Conservation (phyloP, 2,113 vertebrate genomes). For the Crocuta crocuta region DNA sequence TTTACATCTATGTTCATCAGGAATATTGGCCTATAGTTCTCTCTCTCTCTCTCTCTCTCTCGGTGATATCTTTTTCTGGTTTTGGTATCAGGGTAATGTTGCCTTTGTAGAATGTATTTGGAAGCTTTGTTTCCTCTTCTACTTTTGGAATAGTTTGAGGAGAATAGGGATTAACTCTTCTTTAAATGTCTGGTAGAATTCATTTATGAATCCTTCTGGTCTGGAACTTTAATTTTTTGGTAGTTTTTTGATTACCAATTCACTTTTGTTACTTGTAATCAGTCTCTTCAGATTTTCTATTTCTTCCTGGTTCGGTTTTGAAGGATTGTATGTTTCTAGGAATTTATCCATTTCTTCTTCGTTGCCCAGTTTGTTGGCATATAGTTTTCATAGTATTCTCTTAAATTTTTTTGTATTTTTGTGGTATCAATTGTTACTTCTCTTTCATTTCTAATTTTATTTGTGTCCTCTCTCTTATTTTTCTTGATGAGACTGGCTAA, state of each 20-base stretch:
- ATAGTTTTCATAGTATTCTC: not conserved
- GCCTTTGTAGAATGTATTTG: not conserved
- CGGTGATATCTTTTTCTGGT: not conserved
- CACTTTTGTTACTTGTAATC: not conserved
- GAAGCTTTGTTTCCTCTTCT: not conserved
- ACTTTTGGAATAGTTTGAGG: not conserved
- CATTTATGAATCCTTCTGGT: not conserved
- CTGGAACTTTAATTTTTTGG: not conserved
- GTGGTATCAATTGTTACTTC: not conserved
- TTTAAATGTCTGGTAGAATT: not conserved
- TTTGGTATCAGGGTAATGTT: not conserved
- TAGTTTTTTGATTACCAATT: not conserved
- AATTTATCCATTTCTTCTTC: not conserved
- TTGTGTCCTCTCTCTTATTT: not conserved
- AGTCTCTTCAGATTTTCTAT: not conserved
- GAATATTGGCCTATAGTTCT: not conserved
- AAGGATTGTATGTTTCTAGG: not conserved
- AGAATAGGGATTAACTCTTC: not conserved
- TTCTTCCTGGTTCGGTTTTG: not conserved
- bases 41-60: not conserved
- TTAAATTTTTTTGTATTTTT: not conserved
- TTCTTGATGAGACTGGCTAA: not conserved
- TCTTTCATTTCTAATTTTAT: not conserved
- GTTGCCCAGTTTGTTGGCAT: not conserved
- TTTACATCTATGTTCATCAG: not conserved